phyloP scores from a whole-genome alignment of 2,797 vertebrate genomes.

The Anguilla marmorata region DNA sequence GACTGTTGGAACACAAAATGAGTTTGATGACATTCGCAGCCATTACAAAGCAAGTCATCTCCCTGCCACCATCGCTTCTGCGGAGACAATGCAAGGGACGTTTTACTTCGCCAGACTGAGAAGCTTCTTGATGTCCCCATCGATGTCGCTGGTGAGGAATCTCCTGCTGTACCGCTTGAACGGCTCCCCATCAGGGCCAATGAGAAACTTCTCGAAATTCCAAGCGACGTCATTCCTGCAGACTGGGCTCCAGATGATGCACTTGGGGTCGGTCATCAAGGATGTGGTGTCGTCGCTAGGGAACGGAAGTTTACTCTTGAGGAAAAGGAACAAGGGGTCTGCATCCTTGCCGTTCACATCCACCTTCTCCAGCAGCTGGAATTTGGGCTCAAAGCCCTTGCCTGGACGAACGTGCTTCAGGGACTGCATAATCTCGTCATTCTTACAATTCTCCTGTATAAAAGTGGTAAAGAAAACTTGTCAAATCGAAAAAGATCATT shows the following conservation, averaged over 20 bases:
- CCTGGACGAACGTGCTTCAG: constrained; percentile 79
- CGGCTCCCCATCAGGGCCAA: constrained; percentile 73
- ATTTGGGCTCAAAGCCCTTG: constrained; percentile 77
- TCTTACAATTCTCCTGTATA: constrained; percentile 75
- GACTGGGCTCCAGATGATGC: constrained; percentile 81
- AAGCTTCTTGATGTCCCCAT: constrained; percentile 76
- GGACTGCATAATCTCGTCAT: constrained; percentile 75
- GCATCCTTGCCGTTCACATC: constrained; percentile 79
- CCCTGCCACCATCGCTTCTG: not conserved
- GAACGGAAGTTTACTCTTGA: constrained; percentile 74
- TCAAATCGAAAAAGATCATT: not conserved
- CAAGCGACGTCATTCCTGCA: constrained; percentile 78
- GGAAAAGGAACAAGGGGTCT: constrained; percentile 75
- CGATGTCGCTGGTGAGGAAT: constrained; percentile 77
- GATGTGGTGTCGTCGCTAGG: constrained; percentile 74
- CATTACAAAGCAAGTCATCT: not conserved
- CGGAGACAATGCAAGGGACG: not conserved
- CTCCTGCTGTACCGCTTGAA: constrained; percentile 79
- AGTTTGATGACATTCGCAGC: no score
- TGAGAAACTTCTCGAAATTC: constrained; percentile 88
- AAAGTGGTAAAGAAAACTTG: not conserved
- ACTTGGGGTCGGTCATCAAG: constrained; percentile 79
- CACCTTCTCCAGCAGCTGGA: constrained; percentile 78
- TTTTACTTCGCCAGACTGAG: constrained; percentile 59
- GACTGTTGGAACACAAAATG: not conserved